Base-by-base conservation (phyloP, 2,797 vertebrate species). In the Anas georgica region DNA sequence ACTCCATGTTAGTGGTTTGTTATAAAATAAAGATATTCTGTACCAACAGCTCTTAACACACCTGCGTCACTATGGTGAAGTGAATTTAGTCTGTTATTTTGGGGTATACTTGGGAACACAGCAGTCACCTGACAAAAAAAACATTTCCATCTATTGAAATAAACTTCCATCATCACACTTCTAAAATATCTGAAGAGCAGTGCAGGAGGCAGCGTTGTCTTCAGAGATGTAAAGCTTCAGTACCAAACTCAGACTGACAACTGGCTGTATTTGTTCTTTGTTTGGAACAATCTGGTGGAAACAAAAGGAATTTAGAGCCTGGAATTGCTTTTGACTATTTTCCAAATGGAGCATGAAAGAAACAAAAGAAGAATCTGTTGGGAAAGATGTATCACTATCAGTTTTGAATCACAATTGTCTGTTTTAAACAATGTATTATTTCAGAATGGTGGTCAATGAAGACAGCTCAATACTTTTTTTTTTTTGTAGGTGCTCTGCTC, bases 241-340 rank as follows among this genome's bases (percentile, higher is more conserved):
- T 12, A 72, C 17, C 50, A 88, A 88, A 22, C n/a, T 73, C 46
- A 35, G 48, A 50, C 73, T 85, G 64, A 59, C 62, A 91, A 14
- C 45, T 59, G 15, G 22, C 63, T 90, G 83, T 63, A 72, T 68
- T 86, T 78, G 46, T 62, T 79, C 74, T 64, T 59, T n/a, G 17
- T 26, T 74, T 68, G 70, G 79, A 94, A 85, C 28, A 75, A n/a
- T 60, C 33, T 16, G 15, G 35, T 68, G 41, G 79, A 85, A 94
- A 80, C 41, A 89, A 91, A 86, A 62, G 33, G 23, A 93, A 90
- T 83, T 62, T 55, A 66, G 74, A 86, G 45, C 64, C 55, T 70
- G 45, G 62, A 83, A 91, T 35, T 88, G 54, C 10, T 86, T 88
- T 88, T 76, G n/a, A 78, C 72, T 90, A 76, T 94, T 96, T 92